Conservation (phyloP, 2,888 invertebrate genomes). For the Pseudococcus viburni region DNA sequence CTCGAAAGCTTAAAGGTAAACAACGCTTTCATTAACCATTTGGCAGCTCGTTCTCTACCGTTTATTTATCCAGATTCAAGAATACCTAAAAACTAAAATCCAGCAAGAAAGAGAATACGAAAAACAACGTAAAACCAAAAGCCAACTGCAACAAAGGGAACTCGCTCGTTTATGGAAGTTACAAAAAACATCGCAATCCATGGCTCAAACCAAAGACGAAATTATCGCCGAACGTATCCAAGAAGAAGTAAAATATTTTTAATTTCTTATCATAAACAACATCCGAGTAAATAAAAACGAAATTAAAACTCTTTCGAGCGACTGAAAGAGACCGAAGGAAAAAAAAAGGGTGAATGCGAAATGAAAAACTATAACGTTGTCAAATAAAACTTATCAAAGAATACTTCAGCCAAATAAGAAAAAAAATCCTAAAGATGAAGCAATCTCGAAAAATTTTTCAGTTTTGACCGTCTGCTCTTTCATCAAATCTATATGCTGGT, state of each 20-base stretch:
- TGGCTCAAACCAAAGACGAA: constrained; percentile 73
- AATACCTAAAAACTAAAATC: constrained; percentile 77
- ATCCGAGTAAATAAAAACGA: constrained; percentile 11
- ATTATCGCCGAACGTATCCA: constrained; percentile 74
- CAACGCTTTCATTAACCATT: background rate
- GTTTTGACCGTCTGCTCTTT: background rate
- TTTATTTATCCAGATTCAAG: constrained; percentile 72
- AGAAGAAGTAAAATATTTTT: constrained; percentile 72
- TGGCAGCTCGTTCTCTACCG: background rate
- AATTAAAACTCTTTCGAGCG: constrained; percentile 20
- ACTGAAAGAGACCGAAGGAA: background rate
- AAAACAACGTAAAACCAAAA: constrained; percentile 74
- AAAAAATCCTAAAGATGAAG: constrained; percentile 38
- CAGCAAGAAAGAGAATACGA: constrained; percentile 76
- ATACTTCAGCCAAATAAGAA: background rate
- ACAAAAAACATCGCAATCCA: constrained; percentile 75
- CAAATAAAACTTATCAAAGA: constrained; percentile 44
- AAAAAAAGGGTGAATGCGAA: constrained; percentile 29
- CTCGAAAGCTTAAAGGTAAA: constrained; percentile 63
- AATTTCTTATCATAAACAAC: constrained; percentile 40
- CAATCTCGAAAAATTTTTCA: constrained; percentile 28
- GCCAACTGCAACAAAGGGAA: constrained; percentile 78
- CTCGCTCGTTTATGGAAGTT: constrained; percentile 73
- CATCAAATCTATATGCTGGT: constrained; percentile 18
- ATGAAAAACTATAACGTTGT: constrained; percentile 44